Evolutionary conservation across 2,888 invertebrate species (phyloP), one percentile per base, ranked within the genome.

Genomic region (Orchesella flavescens): DNA sequence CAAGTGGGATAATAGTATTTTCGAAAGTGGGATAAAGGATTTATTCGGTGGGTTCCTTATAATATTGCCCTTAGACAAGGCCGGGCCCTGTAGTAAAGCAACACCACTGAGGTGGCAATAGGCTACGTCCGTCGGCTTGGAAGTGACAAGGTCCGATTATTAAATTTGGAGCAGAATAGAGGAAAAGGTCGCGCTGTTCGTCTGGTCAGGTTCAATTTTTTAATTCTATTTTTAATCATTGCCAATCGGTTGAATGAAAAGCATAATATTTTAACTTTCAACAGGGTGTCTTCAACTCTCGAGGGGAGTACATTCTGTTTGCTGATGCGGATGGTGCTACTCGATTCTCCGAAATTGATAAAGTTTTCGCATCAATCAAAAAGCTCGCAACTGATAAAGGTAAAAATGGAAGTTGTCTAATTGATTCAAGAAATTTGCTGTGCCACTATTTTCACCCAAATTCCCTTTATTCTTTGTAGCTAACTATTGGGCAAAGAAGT

Each of bases 261-360:
- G 21, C 10, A 23, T 75, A 9, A 46, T 24, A 44, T 59, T 61
- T 74, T n/a, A n/a, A n/a, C 46, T 53, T 63, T 63, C 0, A 78
- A 86, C 86, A 97, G 96, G 99, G 99, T 71, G 93, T 98, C 91
- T 92, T 95, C 87, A 95, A 95, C 90, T 93, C 95, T 4, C 92
- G 98, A 89, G 99, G 99, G 10, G 93, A 95, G 68, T 91, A 93
- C 72, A 91, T 99, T 86, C 91, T 99, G 59, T 99, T 99, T 92
- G 99, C 98, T 15, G 99, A 99, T 93, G 99, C 99, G 21, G 99
- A 99, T 92, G 99, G 99, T 63, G 99, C 99, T 21, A 98, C 98
- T 0, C 95, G 94, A 90, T 99, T 99, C 91, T 92, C 94, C 77
- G 99, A 99, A 90, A 91, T 96, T 75, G 84, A 85, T 83, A 85